Evolutionary conservation across 2,888 invertebrate species (phyloP), one percentile per base, ranked within the genome.

Genomic region (Andrena dorsata): DNA sequence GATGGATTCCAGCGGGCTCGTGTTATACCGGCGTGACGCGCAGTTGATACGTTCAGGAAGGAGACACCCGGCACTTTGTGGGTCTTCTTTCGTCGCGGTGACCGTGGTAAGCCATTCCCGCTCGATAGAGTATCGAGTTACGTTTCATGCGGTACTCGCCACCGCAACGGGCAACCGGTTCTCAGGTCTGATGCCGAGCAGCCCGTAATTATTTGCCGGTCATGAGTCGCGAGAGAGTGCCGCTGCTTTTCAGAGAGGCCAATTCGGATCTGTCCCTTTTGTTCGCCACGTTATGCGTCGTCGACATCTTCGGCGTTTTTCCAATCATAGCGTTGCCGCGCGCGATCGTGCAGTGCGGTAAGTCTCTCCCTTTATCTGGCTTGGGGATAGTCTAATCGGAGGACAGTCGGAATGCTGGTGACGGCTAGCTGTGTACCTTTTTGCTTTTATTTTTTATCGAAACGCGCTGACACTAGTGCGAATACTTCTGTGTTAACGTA

Each of bases 281-380:
- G 64, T 96, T 97, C 91, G 96, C 97, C 0, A 95, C 96, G 16
- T 94, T 97, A 56, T 97, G 97, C 92, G 96, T 98, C 32, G 95
- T 98, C 23, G 97, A 97, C 92, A 95, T 97, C 63, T 97, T 98
- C 91, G 98, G 97, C 58, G 97, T 98, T 0, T 97, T 97, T 91
- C 97, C 97, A 0, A 96, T 98, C 1, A 95, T 98, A 16, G 96
- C 97, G 0, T 93, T 98, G 76, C 97, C 97, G 0, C 96, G 96
- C 86, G 95, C 97, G 32, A 95, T 98, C 28, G 96, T 97, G 63
- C 95, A 96, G 86, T 97, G 97, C 92, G 97, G 97, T 97, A 92
- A 95, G 87, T 80, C 58, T 41, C 8, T 23, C 6, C 10, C 1
- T 8, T 60, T 60, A 6, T 79, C 49, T 23, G 23, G 4, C 35